Conservation (phyloP, 2,113 vertebrate species). For the Abramis brama region DNA sequence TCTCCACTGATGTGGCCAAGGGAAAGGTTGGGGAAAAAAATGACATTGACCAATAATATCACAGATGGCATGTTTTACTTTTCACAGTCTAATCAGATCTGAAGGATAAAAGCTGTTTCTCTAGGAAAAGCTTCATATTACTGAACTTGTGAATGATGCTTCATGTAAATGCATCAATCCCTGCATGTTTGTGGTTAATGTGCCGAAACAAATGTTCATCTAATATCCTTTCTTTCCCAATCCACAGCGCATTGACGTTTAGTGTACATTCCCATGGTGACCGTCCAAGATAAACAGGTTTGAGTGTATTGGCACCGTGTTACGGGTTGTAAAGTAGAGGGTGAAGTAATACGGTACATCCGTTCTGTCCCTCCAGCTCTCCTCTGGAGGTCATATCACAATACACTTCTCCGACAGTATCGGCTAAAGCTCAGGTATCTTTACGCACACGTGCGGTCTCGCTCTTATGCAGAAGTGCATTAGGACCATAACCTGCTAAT, state of each 20-base stretch:
- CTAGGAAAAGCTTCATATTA: neutral
- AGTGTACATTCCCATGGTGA: slow-evolving; percentile 6
- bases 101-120: neutral
- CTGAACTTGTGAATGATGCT: neutral
- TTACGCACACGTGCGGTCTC: slow-evolving; percentile 4
- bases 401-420: slow-evolving; percentile 37
- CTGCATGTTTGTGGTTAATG: neutral
- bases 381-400: slow-evolving; percentile 41
- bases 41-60: neutral
- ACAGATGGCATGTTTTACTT: neutral
- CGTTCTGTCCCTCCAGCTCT: slow-evolving; percentile 10
- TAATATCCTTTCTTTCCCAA: neutral
- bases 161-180: neutral
- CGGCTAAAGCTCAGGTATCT: slow-evolving; percentile 34
- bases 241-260: neutral
- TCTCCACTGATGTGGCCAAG: neutral
- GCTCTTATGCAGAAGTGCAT: slow-evolving; percentile 23
- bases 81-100: neutral
- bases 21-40: neutral
- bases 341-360: slow-evolving; percentile 8
- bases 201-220: neutral
- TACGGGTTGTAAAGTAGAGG: neutral
- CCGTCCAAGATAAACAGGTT: neutral
- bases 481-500: neutral
- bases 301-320: neutral